Evolutionary conservation across 2,888 invertebrate species (phyloP).

Genomic region (Blastobasis lacticolella): DNA sequence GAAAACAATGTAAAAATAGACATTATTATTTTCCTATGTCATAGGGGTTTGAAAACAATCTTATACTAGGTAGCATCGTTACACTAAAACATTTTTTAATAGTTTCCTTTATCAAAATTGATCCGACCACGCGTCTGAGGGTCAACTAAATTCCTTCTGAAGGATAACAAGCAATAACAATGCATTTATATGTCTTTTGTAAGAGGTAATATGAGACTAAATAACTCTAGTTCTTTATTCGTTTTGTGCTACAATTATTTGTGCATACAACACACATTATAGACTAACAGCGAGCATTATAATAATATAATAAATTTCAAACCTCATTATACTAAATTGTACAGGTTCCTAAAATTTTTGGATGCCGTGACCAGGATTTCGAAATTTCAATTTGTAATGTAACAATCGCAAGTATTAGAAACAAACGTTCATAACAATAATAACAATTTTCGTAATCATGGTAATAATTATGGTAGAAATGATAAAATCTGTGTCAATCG

Average conservation of each 20-base stretch:
- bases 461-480: too few species aligned
- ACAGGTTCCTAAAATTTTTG: neutral
- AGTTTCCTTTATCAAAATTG: neutral
- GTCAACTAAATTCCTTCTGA: conserved; percentile 60
- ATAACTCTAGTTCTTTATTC: neutral
- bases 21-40: conserved; percentile 33
- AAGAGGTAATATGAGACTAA: conserved; percentile 40
- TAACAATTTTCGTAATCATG: too few species aligned
- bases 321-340: conserved; percentile 21
- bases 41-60: conserved; percentile 28
- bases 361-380: too few species aligned
- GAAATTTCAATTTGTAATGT: too few species aligned
- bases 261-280: neutral
- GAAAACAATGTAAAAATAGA: conserved; percentile 59
- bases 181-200: conserved; percentile 47
- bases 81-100: neutral
- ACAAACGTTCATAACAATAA: too few species aligned
- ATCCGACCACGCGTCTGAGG: conserved; percentile 46
- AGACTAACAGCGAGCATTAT: conserved; percentile 23
- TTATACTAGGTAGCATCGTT: conserved; percentile 2
- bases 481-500: too few species aligned
- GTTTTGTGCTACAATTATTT: neutral
- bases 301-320: conserved; percentile 25
- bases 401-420: too few species aligned
- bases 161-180: conserved; percentile 69